Base-by-base conservation (phyloP, 2,797 vertebrate species). In the Chrysocyon brachyurus region DNA sequence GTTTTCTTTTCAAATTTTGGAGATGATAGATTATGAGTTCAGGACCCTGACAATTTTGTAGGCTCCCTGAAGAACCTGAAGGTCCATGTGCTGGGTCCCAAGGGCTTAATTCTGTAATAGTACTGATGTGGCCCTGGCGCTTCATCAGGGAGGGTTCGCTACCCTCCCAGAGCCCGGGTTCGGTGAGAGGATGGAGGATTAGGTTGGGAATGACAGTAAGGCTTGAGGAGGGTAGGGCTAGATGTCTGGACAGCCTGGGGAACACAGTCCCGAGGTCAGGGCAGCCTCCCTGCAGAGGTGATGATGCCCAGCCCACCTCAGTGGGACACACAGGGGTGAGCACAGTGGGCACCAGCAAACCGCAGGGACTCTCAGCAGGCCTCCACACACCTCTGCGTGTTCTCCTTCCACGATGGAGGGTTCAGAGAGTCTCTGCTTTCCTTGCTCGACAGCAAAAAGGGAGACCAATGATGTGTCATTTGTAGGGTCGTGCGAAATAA, bases 361-460 rank as follows among this genome's bases (percentile, higher is more conserved):
- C 28, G 68, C 3, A 10, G 19, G 5, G 7, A 1, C 17, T 33
- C 40, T 31, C 12, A 31, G 16, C 0, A 0, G 4, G 17, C 31
- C 77, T 33, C 46, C 16, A 16, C 49, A 19, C 17, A 49, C 40
- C 56, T 73, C 26, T 2, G 1, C 10, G 0, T 12, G 14, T 24
- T 83, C 61, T 63, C 46, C 56, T 79, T 49, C 68, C 54, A 36
- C 16, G 57, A 56, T 56, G 1, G 6, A 10, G 59, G 24, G 66
- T n/a, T 68, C 66, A 1, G 8, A 0, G n/a, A 59, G 26, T 16
- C 17, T 15, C 70, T 0, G 1, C 87, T 66, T 24, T 63, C 46
- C 63, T 28, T 63, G 33, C 63, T 84, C 56, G 4, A 24, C 72
- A 79, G 63, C n/a, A 3, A 61, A 70, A 72, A 94, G 85, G 52